Base-by-base conservation (phyloP, 2,113 vertebrate species). In the Paratilapia polleni region DNA sequence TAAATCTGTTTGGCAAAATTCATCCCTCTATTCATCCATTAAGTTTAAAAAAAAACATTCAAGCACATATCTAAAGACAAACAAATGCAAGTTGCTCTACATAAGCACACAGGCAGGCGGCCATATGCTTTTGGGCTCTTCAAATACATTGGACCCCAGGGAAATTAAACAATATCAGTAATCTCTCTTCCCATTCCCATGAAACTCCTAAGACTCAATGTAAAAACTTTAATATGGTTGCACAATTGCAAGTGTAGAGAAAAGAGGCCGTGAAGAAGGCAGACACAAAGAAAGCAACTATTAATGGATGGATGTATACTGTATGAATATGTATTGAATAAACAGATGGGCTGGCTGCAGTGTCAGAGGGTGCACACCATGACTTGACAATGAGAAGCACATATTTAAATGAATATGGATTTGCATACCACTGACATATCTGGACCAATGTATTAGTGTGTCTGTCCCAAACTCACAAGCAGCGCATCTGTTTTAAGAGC, bases 121-220 rank as follows among this genome's bases (percentile, higher is more conserved):
- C 86, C 89, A 90, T 91, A 91, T 81, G 87, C 76, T 87, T 89
- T 83, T 64, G 80, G 88, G 92, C 76, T 84, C 80, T 81, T 91
- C 47, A 61, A 82, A 92, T 87, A 88, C 78, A 90, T 54, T 66
- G 83, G 77, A 84, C 91, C 87, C 88, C 19, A 4, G 92, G 92
- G 93, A 95, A 92, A 95, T 93, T 93, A 92, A 94, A 95, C 89
- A 88, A 92, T 91, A 89, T 88, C 87, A 89, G 89, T 90, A 89
- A 93, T 95, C 89, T 92, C 79, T 88, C 88, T 91, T 90, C 87
- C 77, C 85, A 86, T 90, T 90, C 86, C 88, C 86, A 90, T 92
- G 88, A 89, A 92, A 91, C 88, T 94, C 91, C 86, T 91, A 93
- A 78, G 90, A 91, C 85, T 87, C 77, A 4, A 84, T 86, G 80